These are phyloP conservation scores for Ifrita kowaldi DNA, from an alignment of 2,113 vertebrate species.

Conservation along the genomic window DNA sequence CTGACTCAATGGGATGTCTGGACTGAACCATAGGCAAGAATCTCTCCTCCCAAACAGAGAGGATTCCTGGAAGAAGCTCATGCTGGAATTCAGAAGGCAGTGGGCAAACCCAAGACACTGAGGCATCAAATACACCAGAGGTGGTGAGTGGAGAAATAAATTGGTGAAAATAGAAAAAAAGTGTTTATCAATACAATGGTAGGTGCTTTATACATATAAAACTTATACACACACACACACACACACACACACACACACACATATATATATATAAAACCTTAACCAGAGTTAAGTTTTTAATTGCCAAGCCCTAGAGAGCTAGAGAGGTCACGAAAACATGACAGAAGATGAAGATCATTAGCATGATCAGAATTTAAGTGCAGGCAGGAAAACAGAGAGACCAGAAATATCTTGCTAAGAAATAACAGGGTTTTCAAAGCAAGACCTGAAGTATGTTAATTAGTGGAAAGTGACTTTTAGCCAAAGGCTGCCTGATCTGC, in stretches of 20 bases:
- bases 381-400: not conserved
- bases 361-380: not conserved
- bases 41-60: not conserved
- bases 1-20: not conserved
- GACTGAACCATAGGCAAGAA: not conserved
- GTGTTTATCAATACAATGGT: not conserved
- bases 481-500: not conserved
- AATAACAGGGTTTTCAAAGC: not conserved
- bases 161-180: not conserved
- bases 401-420: not conserved
- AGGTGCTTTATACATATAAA: not conserved
- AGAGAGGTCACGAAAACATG: not conserved
- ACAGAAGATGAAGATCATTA: not conserved
- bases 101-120: not conserved
- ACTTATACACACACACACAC: not conserved
- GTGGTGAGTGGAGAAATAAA: not conserved
- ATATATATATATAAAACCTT: not conserved
- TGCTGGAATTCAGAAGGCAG: not conserved
- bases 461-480: not conserved
- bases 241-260: too few relatives aligned
- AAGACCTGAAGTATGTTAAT: not conserved
- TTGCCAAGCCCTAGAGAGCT: not conserved
- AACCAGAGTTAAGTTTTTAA: not conserved
- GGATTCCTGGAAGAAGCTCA: not conserved
- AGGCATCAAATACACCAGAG: not conserved